Conservation (phyloP, 2,888 invertebrate species). For the Tenthredo notha region DNA sequence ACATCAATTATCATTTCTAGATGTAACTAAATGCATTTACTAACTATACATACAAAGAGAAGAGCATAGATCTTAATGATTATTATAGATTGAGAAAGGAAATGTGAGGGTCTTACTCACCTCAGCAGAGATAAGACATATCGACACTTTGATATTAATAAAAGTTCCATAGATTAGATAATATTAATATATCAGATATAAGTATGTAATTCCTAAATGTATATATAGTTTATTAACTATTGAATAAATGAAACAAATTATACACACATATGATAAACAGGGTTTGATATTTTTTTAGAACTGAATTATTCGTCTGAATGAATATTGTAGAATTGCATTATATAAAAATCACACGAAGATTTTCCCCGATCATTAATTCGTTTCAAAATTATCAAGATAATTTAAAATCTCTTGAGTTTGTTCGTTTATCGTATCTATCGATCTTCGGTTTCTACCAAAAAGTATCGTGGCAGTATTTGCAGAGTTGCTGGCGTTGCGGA, state of each 20-base stretch:
- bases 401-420: slow-evolving; percentile 68
- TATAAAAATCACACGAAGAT: neutral
- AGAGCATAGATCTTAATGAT: neutral
- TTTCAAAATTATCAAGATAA: slow-evolving; percentile 60
- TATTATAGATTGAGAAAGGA: neutral
- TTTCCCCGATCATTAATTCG: neutral
- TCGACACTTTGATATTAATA: neutral
- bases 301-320: neutral
- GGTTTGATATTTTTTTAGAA: neutral
- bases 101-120: neutral
- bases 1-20: neutral
- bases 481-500: slow-evolving; percentile 66
- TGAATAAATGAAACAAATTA: neutral
- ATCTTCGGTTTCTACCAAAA: slow-evolving; percentile 72
- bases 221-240: neutral
- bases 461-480: slow-evolving; percentile 60
- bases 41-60: neutral
- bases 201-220: neutral
- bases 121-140: neutral
- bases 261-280: neutral
- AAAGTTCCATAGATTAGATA: neutral
- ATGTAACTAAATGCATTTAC: neutral
- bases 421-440: slow-evolving; percentile 64
- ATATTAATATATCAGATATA: no score
- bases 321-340: neutral